phyloP scores from a whole-genome alignment of 2,113 vertebrate species.

The Halichoerus grypus region DNA sequence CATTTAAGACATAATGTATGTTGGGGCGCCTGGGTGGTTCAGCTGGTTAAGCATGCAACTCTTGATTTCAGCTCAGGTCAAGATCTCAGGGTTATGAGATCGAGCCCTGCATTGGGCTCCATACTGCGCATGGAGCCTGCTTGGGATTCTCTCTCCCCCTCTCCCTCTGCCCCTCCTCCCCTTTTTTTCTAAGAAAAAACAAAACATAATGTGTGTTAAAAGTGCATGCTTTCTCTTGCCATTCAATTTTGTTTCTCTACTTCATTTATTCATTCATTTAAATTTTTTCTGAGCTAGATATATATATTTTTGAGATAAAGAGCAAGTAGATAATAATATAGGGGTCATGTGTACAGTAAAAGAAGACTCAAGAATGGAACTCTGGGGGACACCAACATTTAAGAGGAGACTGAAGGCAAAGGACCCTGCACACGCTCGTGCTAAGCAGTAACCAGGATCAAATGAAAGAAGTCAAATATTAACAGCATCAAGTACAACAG shows the following conservation, averaged over 20 bases:
- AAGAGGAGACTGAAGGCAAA: neutral
- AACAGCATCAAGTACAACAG: neutral
- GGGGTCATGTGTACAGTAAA: neutral
- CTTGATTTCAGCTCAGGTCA: neutral
- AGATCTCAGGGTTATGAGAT: neutral
- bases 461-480: neutral
- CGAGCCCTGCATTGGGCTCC: neutral
- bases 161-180: neutral
- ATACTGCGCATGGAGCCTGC: neutral
- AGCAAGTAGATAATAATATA: neutral
- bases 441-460: neutral
- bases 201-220: neutral
- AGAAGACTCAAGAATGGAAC: neutral
- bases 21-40: neutral
- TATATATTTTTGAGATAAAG: neutral
- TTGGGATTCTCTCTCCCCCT: neutral
- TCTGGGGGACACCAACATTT: neutral
- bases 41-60: neutral
- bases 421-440: neutral
- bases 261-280: slow-evolving; percentile 3
- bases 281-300: neutral
- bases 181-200: neutral
- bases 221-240: neutral
- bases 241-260: neutral
- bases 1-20: neutral